These are phyloP conservation scores for Bufo bufo DNA, from an alignment of 2,113 vertebrate genomes.

Conservation along the genomic window DNA sequence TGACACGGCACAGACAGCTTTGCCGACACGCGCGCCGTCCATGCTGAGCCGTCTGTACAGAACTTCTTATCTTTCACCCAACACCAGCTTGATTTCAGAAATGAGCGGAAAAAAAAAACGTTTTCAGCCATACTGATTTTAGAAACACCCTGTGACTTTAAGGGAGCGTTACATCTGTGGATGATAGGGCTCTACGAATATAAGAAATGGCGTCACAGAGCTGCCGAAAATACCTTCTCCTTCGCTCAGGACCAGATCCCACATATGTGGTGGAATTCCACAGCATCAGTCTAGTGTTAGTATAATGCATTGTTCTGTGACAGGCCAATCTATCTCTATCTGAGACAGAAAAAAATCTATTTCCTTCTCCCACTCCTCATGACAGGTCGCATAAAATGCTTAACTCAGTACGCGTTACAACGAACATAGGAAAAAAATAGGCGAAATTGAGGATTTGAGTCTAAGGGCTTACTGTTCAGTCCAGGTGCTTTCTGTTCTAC, in stretches of 20 bases:
- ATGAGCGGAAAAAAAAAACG: background rate
- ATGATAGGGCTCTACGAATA: background rate
- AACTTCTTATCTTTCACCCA: background rate
- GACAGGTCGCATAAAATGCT: background rate
- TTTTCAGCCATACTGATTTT: background rate
- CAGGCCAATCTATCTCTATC: background rate
- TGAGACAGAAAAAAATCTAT: background rate
- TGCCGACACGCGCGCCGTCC: background rate
- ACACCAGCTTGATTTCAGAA: background rate
- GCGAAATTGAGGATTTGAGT: background rate
- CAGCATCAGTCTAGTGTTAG: background rate
- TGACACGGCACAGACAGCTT: background rate
- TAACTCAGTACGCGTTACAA: background rate
- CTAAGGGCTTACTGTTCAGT: too few species aligned
- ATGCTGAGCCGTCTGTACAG: background rate
- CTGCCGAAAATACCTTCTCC: background rate
- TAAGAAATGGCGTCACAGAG: background rate
- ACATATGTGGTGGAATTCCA: background rate
- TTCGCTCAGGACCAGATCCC: background rate
- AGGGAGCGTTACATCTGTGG: background rate
- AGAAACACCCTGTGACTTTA: background rate
- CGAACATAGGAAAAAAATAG: background rate
- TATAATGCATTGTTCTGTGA: background rate
- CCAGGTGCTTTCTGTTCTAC: too few species aligned
- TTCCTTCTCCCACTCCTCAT: background rate